Conservation (phyloP, 2,797 vertebrate species). For the Artibeus jamaicensis region DNA sequence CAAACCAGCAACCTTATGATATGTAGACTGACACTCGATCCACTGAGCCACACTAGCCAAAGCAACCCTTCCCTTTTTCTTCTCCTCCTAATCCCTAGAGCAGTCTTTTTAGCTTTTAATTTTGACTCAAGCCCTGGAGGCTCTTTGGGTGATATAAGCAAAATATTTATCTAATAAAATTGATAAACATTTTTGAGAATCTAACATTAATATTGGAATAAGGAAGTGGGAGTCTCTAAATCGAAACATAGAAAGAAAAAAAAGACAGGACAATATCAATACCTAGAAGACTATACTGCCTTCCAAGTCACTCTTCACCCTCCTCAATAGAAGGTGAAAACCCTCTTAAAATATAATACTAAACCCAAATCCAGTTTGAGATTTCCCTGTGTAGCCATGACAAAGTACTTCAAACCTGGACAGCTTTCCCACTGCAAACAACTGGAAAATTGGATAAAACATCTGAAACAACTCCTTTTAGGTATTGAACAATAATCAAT, state of each 20-base stretch:
- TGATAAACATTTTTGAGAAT: neutral
- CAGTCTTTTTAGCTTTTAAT: neutral
- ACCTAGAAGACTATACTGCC: neutral
- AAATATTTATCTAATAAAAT: constrained; percentile 7
- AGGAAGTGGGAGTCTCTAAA: neutral
- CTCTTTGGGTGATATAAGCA: neutral
- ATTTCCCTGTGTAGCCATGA: neutral
- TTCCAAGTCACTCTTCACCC: constrained; percentile 9
- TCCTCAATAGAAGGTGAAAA: neutral
- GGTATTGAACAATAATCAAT: neutral
- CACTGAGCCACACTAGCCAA: too few relatives aligned
- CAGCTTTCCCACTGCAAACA: neutral
- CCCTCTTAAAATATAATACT: neutral
- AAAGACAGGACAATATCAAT: neutral
- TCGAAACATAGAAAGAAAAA: neutral
- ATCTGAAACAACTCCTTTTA: neutral
- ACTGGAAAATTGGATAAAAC: neutral
- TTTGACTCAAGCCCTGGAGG: neutral
- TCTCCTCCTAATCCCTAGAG: neutral
- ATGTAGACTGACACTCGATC: too few relatives aligned
- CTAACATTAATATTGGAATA: neutral
- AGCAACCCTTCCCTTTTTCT: neutral
- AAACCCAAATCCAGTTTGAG: neutral
- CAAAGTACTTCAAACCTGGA: neutral
- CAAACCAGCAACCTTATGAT: too few relatives aligned